Evolutionary conservation across 1,140 invertebrate species (phyloP).

Genomic region (Rhopalosiphum maidis): DNA sequence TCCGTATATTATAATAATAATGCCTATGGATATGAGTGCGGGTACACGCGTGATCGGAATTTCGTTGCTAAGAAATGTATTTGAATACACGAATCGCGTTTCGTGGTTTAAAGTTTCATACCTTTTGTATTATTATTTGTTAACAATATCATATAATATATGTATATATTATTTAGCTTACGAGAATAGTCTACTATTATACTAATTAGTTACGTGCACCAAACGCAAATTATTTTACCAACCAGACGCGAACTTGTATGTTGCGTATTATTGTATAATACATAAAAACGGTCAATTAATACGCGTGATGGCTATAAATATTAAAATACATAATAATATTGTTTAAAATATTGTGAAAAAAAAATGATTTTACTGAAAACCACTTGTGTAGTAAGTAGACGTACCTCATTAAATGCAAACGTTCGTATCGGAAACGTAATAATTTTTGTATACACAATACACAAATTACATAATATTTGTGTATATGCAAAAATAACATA

Average conservation of each 20-base stretch:
- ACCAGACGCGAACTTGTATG: neutral
- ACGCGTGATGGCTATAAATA: no score
- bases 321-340: neutral
- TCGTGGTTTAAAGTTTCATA: no score
- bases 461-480: neutral
- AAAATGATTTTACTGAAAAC: neutral
- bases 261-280: neutral
- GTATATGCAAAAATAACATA: no score
- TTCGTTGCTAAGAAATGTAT: neutral
- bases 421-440: neutral
- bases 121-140: no score
- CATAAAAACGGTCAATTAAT: neutral
- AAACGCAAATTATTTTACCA: no score
- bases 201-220: no score
- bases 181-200: no score
- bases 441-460: no score
- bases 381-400: no score
- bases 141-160: no score
- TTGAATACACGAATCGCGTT: neutral
- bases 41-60: neutral
- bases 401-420: neutral
- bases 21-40: no score
- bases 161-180: no score
- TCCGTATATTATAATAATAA: neutral
- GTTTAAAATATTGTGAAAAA: neutral